A percentile compares a stretch with the other conserved stretches of the same genome.
These are phyloP conservation scores for Trematocara zebra DNA, from an alignment of 2,113 vertebrate species.

Conservation along the genomic window DNA sequence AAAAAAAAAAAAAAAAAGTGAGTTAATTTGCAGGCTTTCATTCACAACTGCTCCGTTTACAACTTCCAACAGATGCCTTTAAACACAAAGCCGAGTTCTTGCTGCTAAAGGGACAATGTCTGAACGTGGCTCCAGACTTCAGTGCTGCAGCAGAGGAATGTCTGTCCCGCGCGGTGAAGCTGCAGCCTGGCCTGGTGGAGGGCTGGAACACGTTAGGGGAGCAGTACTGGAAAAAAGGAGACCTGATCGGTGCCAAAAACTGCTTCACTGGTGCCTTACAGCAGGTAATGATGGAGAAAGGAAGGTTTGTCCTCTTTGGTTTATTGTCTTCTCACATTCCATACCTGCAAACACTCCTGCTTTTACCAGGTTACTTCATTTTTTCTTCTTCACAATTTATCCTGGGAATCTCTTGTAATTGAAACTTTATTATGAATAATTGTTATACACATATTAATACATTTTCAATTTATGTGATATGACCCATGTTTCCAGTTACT, in stretches of 20 bases:
- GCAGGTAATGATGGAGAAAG: conserved; percentile 49
- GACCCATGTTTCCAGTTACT: background rate
- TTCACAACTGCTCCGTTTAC: background rate
- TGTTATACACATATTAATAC: background rate
- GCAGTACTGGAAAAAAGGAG: conserved; percentile 90
- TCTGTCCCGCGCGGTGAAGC: conserved; percentile 84
- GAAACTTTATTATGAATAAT: background rate
- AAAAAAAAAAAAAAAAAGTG: background rate
- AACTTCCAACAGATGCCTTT: conserved; percentile 59
- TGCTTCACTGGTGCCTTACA: conserved; percentile 86
- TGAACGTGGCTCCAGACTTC: conserved; percentile 78
- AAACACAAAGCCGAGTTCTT: conserved; percentile 75
- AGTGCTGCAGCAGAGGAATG: conserved; percentile 76
- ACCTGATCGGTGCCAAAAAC: conserved; percentile 79
- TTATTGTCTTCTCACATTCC: background rate
- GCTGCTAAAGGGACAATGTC: conserved; percentile 80
- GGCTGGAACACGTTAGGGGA: conserved; percentile 90
- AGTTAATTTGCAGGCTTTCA: background rate
- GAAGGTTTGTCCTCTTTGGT: background rate
- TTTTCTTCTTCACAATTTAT: rapidly evolving
- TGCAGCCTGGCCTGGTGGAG: conserved; percentile 82
- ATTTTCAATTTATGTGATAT: background rate
- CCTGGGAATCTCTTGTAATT: rapidly evolving
- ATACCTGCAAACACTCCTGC: background rate
- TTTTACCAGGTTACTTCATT: background rate